Evolutionary conservation across 1,140 invertebrate species (phyloP), one percentile per base, ranked within the genome.

Genomic region (Trialeurodes vaporariorum): DNA sequence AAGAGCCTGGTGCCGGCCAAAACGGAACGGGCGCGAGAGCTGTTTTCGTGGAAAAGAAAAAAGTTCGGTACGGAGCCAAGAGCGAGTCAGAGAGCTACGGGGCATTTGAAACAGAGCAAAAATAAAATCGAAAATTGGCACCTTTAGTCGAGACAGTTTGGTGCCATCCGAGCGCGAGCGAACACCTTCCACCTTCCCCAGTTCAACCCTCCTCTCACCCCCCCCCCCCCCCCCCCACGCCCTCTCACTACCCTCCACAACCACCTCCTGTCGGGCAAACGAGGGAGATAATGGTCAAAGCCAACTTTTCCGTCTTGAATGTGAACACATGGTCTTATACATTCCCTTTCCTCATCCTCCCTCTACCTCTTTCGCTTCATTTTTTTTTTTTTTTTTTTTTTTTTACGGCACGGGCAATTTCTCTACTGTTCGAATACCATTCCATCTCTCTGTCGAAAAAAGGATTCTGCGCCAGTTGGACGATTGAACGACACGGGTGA

Each of bases 311-410:
- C n/a, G n/a, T n/a, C n/a, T n/a, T n/a, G n/a, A n/a, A n/a, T n/a
- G n/a, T n/a, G n/a, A n/a, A n/a, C n/a, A n/a, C n/a, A n/a, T n/a
- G n/a, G n/a, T n/a, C n/a, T n/a, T n/a, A n/a, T n/a, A n/a, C n/a
- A n/a, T n/a, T n/a, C n/a, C n/a, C n/a, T n/a, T n/a, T n/a, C n/a
- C n/a, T n/a, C n/a, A n/a, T n/a, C n/a, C n/a, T n/a, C n/a, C n/a
- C n/a, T n/a, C n/a, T n/a, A n/a, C n/a, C n/a, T n/a, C n/a, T n/a
- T 49, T 49, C 17, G 5, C 34, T 49, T 49, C 5, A 5, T 49
- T 49, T 49, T 49, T 49, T 49, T 49, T 49, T 49, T 49, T 49
- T 49, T 49, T 49, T 49, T 49, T 49, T 49, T 49, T 49, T 49
- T 49, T 49, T 49, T 49, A 17, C 5, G 17, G 34, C 34, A 49